Evolutionary conservation across 2,888 invertebrate genomes (phyloP).

Genomic region (Tipula helvola): DNA sequence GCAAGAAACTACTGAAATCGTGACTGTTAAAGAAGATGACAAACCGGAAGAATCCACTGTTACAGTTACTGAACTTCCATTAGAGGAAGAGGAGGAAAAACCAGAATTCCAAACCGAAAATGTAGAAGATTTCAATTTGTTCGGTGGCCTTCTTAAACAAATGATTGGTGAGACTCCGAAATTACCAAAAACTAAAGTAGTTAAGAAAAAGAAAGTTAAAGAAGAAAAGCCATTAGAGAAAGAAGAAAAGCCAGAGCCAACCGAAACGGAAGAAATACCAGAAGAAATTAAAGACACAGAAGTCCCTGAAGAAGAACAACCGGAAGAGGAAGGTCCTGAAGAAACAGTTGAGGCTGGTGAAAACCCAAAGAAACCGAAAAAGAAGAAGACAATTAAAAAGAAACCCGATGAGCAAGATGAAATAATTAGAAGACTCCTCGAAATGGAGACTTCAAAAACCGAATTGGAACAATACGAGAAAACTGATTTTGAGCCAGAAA

Average conservation of each 20-base stretch:
- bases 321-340: constrained; percentile 16
- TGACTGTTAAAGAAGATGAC: constrained; percentile 32
- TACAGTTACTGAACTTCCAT: constrained; percentile 23
- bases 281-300: constrained; percentile 32
- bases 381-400: constrained; percentile 22
- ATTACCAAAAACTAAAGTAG: constrained; percentile 12
- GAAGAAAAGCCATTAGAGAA: constrained; percentile 20
- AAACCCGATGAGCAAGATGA: constrained; percentile 28
- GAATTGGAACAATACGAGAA: constrained; percentile 27
- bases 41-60: constrained; percentile 28
- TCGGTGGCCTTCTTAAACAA: constrained; percentile 11
- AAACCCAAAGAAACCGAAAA: constrained; percentile 21
- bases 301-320: constrained; percentile 22
- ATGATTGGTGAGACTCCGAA: constrained; percentile 12
- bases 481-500: constrained; percentile 28
- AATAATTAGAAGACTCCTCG: constrained; percentile 21
- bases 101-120: neutral
- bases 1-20: constrained; percentile 30
- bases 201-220: constrained; percentile 23
- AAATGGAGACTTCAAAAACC: constrained; percentile 24
- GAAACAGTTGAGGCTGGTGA: constrained; percentile 18
- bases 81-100: constrained; percentile 20
- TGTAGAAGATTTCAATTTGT: neutral
- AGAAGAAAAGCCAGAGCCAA: constrained; percentile 20
- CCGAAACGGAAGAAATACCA: constrained; percentile 29